Conservation (phyloP, 1,140 invertebrate species). For the Agrypnia vestita region DNA sequence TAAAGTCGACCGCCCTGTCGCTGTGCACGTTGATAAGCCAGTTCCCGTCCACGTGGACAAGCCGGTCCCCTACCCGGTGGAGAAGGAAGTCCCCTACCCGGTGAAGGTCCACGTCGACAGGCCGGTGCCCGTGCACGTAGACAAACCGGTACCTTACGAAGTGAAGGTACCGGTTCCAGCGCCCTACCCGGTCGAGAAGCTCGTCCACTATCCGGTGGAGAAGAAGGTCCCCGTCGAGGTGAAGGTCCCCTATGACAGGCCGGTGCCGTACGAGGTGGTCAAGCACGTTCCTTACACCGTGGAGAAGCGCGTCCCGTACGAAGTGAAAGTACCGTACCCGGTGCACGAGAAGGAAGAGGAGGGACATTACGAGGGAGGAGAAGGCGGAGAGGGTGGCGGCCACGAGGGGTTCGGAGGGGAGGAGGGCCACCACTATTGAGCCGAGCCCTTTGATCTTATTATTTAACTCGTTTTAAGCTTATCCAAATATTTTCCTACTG, state of each 20-base stretch:
- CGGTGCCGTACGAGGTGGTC: conserved; percentile 75
- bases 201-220: conserved; percentile 74
- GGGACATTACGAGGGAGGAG: conserved; percentile 62
- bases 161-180: conserved; percentile 77
- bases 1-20: conserved; percentile 77
- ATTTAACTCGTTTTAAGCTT: conserved; percentile 60
- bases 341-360: conserved; percentile 72
- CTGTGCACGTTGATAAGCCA: conserved; percentile 77
- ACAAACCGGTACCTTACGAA: conserved; percentile 78
- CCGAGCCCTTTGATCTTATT: conserved; percentile 45
- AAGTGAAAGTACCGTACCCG: conserved; percentile 76
- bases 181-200: conserved; percentile 77
- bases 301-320: conserved; percentile 75
- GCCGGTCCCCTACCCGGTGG: conserved; percentile 78
- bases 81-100: conserved; percentile 76
- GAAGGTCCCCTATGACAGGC: conserved; percentile 75
- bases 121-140: conserved; percentile 74
- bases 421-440: conserved; percentile 59
- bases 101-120: conserved; percentile 77
- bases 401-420: conserved; percentile 60
- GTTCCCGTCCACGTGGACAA: conserved; percentile 76
- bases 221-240: conserved; percentile 76
- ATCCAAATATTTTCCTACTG: conserved; percentile 58
- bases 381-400: conserved; percentile 50
- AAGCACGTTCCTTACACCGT: conserved; percentile 74